A percentile compares a stretch with the other conserved stretches of the same genome.
phyloP scores from a whole-genome alignment of 2,113 vertebrate genomes.

The Riparia riparia region DNA sequence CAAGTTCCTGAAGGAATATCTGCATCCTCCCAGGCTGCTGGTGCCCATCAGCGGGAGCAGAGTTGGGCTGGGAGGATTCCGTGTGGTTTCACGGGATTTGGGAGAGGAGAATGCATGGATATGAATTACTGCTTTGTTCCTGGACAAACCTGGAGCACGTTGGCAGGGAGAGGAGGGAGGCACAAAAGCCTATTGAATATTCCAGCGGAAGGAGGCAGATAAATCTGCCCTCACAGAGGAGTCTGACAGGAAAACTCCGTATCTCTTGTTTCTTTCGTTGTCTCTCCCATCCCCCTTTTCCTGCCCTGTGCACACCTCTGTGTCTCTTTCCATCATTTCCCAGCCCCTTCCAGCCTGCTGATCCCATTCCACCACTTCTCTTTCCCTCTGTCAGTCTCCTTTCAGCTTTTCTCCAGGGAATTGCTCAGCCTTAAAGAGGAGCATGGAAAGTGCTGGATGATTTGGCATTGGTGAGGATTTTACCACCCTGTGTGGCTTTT shows the following conservation, averaged over 20 bases:
- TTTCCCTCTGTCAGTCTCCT: neutral
- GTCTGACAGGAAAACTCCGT: neutral
- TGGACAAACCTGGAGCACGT: neutral
- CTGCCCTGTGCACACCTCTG: neutral
- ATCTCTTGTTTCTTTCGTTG: neutral
- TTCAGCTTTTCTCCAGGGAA: neutral
- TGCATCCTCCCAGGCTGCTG: neutral
- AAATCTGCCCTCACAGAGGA: neutral
- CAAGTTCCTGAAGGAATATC: neutral
- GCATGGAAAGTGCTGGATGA: neutral
- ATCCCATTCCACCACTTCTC: neutral
- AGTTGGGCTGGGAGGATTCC: neutral
- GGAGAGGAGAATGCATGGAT: neutral
- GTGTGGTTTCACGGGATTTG: fast-evolving
- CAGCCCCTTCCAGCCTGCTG: neutral
- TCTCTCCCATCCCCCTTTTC: neutral
- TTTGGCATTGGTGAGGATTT: neutral
- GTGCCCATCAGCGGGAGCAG: neutral
- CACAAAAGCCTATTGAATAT: constrained; percentile 33
- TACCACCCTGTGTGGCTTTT: neutral
- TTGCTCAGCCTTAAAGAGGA: neutral
- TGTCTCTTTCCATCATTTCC: neutral
- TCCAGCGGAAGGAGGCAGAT: neutral
- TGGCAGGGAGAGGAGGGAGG: neutral
- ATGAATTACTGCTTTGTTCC: neutral